Base-by-base conservation (phyloP, 1,140 invertebrate genomes). In the Nephotettix cincticeps region DNA sequence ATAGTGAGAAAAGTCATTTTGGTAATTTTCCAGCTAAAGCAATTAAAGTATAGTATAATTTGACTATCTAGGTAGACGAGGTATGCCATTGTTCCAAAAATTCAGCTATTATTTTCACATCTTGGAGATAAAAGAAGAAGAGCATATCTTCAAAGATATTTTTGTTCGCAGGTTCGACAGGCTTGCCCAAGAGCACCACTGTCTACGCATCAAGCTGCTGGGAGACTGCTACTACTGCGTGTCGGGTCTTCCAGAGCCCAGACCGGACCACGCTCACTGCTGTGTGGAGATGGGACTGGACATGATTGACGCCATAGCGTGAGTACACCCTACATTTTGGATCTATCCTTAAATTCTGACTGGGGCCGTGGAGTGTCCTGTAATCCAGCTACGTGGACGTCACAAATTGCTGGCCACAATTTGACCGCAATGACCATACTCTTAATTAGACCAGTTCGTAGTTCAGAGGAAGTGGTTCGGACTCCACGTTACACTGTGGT, bases 171-270 rank as follows among this genome's bases (percentile, higher is more conserved):
- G 96, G 75, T 98, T 98, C 81, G 96, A 98, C 83, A 88, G 92
- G 65, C 83, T 98, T 73, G 96, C 96, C 0, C 86, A 91, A 0
- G 91, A 96, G 78, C 93, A 97, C 80, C 92, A 96, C 81, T 97
- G 95, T 82, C 86, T 97, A 6, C 86, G 94, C 73, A 97, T 97
- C 80, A 96, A 97, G 82, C 86, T 97, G 21, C 85, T 97, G 1
- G 95, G 95, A 1, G 95, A 97, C 83, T 97, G 95, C 83, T 97
- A 98, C 82, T 97, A 97, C 83, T 97, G 95, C 80, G 94, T 97
- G 14, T 93, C 91, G 11, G 94, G 95, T 2, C 83, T 97, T 58
- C 94, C 94, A 0, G 94, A 96, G 80, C 87, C 93, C 0, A 83
- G 94, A 56, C 89, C 91, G 30, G 94, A 97, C 85, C 95, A 97